Base-by-base conservation (phyloP, 2,113 vertebrate species). In the Phyllostomus hastatus region DNA sequence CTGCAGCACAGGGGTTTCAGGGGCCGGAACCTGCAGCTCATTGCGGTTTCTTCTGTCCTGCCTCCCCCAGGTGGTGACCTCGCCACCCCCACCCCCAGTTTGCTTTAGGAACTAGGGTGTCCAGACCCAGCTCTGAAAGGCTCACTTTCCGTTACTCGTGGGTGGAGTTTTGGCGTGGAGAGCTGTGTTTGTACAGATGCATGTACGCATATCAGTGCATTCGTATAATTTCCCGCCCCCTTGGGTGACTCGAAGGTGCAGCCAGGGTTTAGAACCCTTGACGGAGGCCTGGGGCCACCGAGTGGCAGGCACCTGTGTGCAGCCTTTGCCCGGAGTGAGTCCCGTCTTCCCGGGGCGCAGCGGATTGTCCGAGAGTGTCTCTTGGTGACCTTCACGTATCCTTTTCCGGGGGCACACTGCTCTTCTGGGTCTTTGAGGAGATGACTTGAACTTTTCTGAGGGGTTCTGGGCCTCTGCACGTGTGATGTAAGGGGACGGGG, bases 181-280 rank as follows among this genome's bases (percentile, higher is more conserved):
- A 33, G 15, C 1, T 54, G 5, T 12, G 16, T 38, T 7, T 35
- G 2, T 19, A 1, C 46, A 22, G 24, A 28, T 59, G 24, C 10
- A 5, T 22, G 2, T 31, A 2, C 3, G 1, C 33, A 19, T 17
- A 5, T 24, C n/a, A 41, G 15, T 16, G 10, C 33, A 41, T 41
- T 3, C 17, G 12, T 33, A 14, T 70, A 16, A 11, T 41, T 43
- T 43, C 11, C 17, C 17, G 73, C 38, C 26, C n/a, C 76, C 64
- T 66, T 4, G 12, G 19, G 19, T 67, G 59, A 31, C 61, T 67
- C 46, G 35, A 9, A 66, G 35, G 17, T 48, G 17, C 75, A 64
- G 52, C 78, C 75, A 61, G 66, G 75, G 35, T 43, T 76, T 69
- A 61, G 69, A 57, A 46, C 6, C 6, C 1, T 22, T 73, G 61